phyloP scores from a whole-genome alignment of 1,140 invertebrate genomes.

The Planococcus citri region DNA sequence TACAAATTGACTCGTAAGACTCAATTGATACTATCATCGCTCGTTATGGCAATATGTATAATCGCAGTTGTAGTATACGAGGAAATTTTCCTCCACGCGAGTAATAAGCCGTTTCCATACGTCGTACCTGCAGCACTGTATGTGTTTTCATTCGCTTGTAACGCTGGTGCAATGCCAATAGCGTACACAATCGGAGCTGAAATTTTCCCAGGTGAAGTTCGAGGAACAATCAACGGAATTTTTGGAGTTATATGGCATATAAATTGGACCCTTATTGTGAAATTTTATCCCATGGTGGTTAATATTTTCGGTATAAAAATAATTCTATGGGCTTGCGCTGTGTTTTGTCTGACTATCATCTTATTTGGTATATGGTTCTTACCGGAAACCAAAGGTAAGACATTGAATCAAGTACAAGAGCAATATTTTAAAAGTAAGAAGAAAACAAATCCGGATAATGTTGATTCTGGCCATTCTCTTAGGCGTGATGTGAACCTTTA shows the following conservation, averaged over 20 bases:
- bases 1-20: neutral
- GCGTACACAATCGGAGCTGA: constrained; percentile 33
- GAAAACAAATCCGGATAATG: no score
- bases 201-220: constrained; percentile 37
- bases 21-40: neutral
- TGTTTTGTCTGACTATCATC: constrained; percentile 37
- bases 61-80: neutral
- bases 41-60: constrained; percentile 13
- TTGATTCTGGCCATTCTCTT: constrained; percentile 39
- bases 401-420: constrained; percentile 54
- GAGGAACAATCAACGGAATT: constrained; percentile 38
- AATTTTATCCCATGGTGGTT: constrained; percentile 29
- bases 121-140: neutral
- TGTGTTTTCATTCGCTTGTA: constrained; percentile 34
- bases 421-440: neutral
- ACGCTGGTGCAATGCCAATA: constrained; percentile 33
- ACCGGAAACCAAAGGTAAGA: constrained; percentile 69
- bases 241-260: constrained; percentile 37
- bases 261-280: neutral
- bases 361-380: constrained; percentile 47
- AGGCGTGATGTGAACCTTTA: constrained; percentile 43
- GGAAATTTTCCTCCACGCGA: neutral
- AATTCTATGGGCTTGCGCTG: constrained; percentile 40
- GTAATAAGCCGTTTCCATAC: neutral
- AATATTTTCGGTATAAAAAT: constrained; percentile 39